Percentiles rank a stretch among this genome's conserved stretches.
These are phyloP conservation scores for Labroides dimidiatus DNA, from an alignment of 2,797 vertebrate species.

Conservation along the genomic window DNA sequence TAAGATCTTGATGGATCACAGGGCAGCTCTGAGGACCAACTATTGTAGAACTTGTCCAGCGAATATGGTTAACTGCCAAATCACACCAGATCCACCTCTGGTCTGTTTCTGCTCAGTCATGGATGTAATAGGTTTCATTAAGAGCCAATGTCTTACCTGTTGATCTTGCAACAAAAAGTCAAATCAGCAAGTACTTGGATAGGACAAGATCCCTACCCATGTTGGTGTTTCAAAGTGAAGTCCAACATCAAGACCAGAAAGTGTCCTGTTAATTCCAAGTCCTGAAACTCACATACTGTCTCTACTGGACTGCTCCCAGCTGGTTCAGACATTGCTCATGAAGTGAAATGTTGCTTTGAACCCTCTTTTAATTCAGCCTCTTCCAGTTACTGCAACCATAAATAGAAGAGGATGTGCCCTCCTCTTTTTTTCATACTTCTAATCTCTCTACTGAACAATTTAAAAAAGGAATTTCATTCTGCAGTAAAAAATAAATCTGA, in stretches of 20 bases:
- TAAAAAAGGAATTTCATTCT: constrained; percentile 10
- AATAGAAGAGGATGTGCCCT: constrained; percentile 7
- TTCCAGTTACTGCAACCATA: neutral
- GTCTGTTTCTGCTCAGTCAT: no score
- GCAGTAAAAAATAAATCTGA: constrained; percentile 33
- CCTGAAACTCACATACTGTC: neutral
- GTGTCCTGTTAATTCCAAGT: neutral
- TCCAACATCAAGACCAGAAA: neutral
- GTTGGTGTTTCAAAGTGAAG: no score
- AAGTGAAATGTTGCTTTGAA: constrained; percentile 37
- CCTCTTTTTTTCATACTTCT: neutral
- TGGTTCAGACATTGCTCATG: neutral
- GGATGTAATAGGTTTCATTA: no score
- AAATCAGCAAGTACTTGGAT: no score
- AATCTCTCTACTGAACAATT: constrained; percentile 7
- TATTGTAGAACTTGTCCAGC: no score
- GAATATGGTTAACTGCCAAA: no score
- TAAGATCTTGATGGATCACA: no score
- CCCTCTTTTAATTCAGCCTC: neutral
- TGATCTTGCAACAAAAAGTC: no score
- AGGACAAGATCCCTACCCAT: no score
- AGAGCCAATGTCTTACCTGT: no score
- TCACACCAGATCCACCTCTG: neutral
- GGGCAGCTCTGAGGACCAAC: no score
- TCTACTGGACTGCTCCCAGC: neutral